These are phyloP conservation scores for Hemitrygon akajei DNA, from an alignment of 2,797 vertebrate species.

Conservation along the genomic window DNA sequence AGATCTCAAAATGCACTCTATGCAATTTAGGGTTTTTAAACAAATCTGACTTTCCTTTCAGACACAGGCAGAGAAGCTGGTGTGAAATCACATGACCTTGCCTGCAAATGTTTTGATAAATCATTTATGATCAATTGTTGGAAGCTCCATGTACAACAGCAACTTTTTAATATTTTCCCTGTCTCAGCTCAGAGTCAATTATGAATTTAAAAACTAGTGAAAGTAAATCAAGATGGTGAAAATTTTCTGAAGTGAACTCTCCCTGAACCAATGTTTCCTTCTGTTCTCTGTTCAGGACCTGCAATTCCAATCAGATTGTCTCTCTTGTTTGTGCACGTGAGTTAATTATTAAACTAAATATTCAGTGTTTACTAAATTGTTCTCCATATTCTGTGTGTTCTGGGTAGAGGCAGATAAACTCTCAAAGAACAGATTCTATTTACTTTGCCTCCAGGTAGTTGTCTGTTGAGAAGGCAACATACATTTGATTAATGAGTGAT, in stretches of 20 bases:
- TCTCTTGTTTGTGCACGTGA: slow-evolving; percentile 22
- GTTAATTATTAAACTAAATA: not conserved
- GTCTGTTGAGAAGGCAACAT: not conserved
- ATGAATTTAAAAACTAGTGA: too few species aligned
- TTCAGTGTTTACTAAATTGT: not conserved
- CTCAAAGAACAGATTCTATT: not conserved
- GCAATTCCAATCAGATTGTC: not conserved
- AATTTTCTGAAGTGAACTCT: not conserved
- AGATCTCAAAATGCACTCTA: not conserved
- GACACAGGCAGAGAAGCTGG: not conserved
- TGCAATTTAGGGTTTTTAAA: not conserved
- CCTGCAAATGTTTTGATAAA: not conserved
- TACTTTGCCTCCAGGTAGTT: not conserved
- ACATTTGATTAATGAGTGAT: not conserved
- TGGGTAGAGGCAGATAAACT: too few species aligned
- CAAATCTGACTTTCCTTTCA: not conserved
- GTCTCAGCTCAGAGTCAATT: not conserved
- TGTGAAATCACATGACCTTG: not conserved
- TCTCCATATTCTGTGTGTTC: not conserved
- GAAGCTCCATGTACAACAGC: not conserved
- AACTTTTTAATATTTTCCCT: not conserved
- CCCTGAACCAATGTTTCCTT: not conserved
- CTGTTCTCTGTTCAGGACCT: not conserved
- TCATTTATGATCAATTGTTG: not conserved
- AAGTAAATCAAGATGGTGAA: not conserved